Percentiles rank a stretch among this genome's conserved stretches.
These are phyloP conservation scores for Neotoxoptera formosana DNA, from an alignment of 1,140 invertebrate genomes.

Conservation along the genomic window DNA sequence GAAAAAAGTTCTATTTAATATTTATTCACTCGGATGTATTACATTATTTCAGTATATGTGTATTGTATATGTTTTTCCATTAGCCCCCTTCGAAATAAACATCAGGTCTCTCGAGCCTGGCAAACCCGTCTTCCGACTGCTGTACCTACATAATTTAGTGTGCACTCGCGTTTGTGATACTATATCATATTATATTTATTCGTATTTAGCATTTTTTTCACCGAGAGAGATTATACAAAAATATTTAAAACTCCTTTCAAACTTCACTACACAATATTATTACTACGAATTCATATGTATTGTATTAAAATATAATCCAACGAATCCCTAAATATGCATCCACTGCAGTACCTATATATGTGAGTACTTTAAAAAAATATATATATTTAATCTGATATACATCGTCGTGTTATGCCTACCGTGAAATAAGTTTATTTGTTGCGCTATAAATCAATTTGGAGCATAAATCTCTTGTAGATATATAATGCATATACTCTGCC, in stretches of 20 bases:
- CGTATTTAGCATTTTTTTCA: not conserved
- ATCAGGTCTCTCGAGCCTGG: not conserved
- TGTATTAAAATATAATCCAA: not conserved
- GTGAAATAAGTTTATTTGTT: no score
- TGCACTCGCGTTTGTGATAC: not conserved
- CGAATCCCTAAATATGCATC: not conserved
- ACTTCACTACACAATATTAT: not conserved
- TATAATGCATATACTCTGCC: not conserved
- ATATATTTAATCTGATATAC: no score
- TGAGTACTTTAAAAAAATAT: no score
- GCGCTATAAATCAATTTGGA: no score
- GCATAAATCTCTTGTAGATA: not conserved
- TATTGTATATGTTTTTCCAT: not conserved
- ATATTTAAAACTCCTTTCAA: not conserved
- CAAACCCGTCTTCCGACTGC: not conserved
- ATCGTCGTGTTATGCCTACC: not conserved
- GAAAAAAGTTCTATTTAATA: not conserved
- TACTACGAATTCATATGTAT: not conserved
- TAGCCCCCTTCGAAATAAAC: not conserved
- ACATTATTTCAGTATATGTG: not conserved
- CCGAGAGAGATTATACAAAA: not conserved
- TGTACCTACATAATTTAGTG: not conserved
- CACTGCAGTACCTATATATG: not conserved
- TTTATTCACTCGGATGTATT: not conserved
- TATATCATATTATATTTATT: no score